Evolutionary conservation across 2,797 vertebrate genomes (phyloP).

Genomic region (Limnodromus scolopaceus): DNA sequence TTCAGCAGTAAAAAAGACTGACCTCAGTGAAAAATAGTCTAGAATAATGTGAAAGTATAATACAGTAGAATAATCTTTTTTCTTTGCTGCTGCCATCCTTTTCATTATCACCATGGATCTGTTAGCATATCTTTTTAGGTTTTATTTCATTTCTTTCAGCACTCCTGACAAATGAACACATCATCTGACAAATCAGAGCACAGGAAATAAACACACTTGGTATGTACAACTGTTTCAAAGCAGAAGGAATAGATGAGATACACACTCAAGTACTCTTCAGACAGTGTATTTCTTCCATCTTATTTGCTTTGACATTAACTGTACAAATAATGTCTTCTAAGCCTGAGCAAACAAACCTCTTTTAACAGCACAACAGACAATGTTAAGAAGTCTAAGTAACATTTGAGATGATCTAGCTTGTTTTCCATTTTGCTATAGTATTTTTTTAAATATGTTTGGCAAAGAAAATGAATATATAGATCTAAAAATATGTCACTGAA

Average conservation of each 20-base stretch:
- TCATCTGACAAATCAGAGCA: not conserved
- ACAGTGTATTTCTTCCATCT: constrained; percentile 1
- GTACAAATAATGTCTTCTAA: constrained; percentile 23
- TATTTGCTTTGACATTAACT: constrained; percentile 45
- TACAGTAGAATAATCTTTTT: not conserved
- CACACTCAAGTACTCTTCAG: not conserved
- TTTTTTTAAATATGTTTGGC: not conserved
- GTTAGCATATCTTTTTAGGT: not conserved
- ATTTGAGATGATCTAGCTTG: not conserved
- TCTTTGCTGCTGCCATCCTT: not conserved
- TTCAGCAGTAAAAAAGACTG: not conserved
- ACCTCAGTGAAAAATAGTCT: not conserved
- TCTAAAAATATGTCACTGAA: not conserved
- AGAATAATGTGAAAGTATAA: not conserved
- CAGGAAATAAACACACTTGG: not conserved
- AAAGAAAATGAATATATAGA: not conserved
- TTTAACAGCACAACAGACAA: not conserved
- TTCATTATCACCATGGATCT: not conserved
- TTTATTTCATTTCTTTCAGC: not conserved
- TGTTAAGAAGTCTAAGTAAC: not conserved
- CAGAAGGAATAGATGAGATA: not conserved
- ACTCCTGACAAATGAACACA: not conserved
- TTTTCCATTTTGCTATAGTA: not conserved
- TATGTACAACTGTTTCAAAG: constrained; percentile 10
- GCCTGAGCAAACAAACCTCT: not conserved